Evolutionary conservation across 2,113 vertebrate species (phyloP).

Genomic region (Epinephelus cyanopodus): DNA sequence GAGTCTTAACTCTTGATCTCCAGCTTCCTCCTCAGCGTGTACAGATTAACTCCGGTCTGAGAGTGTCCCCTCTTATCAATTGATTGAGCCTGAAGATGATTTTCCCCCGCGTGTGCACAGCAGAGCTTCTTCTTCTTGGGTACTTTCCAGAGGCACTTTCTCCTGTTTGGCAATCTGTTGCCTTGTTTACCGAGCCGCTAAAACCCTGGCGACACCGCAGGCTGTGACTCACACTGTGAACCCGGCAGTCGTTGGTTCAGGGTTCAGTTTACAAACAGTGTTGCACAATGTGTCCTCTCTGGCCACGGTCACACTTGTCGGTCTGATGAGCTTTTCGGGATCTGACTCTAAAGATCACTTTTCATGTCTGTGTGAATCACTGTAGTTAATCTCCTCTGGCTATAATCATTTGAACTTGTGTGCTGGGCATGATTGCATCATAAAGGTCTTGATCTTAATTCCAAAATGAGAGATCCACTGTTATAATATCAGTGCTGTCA

Average conservation of each 20-base stretch:
- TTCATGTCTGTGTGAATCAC: background rate
- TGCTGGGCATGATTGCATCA: background rate
- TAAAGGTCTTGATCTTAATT: slow-evolving; percentile 15
- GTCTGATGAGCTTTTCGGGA: slow-evolving; percentile 5
- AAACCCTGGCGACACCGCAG: slow-evolving; percentile 58
- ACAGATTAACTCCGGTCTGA: background rate
- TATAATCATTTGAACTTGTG: background rate
- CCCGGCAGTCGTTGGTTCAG: slow-evolving; percentile 58
- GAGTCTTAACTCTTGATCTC: slow-evolving; percentile 41
- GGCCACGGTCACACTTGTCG: slow-evolving; percentile 35
- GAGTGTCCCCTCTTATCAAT: slow-evolving; percentile 38
- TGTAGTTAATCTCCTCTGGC: background rate
- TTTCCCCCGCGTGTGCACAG: slow-evolving; percentile 12
- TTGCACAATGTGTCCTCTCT: slow-evolving; percentile 71
- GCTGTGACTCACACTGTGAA: slow-evolving; percentile 69
- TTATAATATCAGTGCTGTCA: background rate
- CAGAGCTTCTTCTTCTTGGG: slow-evolving; percentile 67
- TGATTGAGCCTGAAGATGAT: slow-evolving; percentile 33
- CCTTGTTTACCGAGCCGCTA: slow-evolving; percentile 66
- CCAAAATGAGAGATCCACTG: background rate
- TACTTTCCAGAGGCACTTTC: slow-evolving; percentile 81
- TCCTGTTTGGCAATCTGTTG: slow-evolving; percentile 48
- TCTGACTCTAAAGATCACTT: background rate
- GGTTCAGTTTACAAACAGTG: slow-evolving; percentile 72
- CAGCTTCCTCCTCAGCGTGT: background rate